Evolutionary conservation across 2,113 vertebrate genomes (phyloP).

Genomic region (Typhlomys cinereus): DNA sequence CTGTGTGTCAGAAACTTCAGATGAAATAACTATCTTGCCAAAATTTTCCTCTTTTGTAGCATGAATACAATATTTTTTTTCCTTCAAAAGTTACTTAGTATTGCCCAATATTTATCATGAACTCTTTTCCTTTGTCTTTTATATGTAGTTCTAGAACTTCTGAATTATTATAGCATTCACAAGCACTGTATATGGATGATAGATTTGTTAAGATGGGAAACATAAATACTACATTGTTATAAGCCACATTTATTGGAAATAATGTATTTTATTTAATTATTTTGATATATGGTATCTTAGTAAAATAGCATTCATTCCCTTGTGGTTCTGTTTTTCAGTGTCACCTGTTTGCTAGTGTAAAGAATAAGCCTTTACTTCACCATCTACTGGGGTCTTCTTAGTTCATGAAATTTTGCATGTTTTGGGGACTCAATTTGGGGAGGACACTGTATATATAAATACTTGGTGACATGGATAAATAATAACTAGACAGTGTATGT

Average conservation of each 20-base stretch:
- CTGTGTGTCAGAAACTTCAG: neutral
- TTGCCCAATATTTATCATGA: neutral
- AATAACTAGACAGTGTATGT: neutral
- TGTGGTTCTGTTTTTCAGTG: neutral
- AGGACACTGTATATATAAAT: neutral
- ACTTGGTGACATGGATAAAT: neutral
- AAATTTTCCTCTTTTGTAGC: neutral
- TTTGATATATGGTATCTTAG: neutral
- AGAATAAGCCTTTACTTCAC: no score
- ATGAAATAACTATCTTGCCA: neutral
- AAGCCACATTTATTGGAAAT: no score
- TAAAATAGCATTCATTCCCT: neutral
- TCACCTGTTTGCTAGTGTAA: neutral
- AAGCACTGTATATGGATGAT: neutral
- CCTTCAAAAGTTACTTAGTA: neutral
- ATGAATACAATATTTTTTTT: neutral
- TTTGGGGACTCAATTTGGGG: no score
- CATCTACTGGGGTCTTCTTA: no score
- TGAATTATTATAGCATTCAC: neutral
- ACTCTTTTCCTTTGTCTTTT: neutral
- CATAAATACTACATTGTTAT: no score
- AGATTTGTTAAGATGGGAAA: no score
- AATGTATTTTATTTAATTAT: no score
- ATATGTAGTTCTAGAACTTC: neutral
- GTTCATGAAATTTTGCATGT: neutral